Evolutionary conservation across 2,113 vertebrate genomes (phyloP), one percentile per base, ranked within the genome.

Genomic region (human (Homo sapiens)): DNA sequence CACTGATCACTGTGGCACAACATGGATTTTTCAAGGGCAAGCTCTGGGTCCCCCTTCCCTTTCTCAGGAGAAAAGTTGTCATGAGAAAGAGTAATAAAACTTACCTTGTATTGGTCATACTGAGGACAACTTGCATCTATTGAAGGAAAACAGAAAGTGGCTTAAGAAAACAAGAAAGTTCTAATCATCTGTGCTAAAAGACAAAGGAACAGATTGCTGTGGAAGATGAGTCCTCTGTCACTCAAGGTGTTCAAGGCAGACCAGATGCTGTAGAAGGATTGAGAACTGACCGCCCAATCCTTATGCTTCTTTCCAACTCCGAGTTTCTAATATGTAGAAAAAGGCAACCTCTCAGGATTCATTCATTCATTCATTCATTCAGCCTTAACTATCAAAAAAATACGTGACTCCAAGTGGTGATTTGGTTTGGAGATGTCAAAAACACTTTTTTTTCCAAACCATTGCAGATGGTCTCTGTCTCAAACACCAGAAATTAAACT

Each of bases 321-420:
- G 72, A 81, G 45, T 45, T 59, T 78, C 82, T 93, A 72, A 52
- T 8, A 1, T 20, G n/a, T 61, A 76, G 55, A 48, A 94, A 89
- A 84, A 80, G 59, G 38, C 70, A 75, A 3, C 8, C 27, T 91
- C 30, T 43, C 32, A 52, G 40, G 76, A 57, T 84, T 76, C 50
- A 61, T 68, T 30, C 86, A 52, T 68, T 30, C 86, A 52, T 68
- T 30, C 86, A 76, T 78, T 97, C 57, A 70, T 93, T 86, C 73
- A 72, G 35, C 72, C 86, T 59, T 97, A 94, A 61, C 50, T 70
- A 40, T 91, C 87, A 75, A 91, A 96, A 96, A 27, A 91, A 66
- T 50, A 73, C 43, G 50, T 25, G 32, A 45, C 43, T 82, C 55
- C 45, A 86, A 94, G 68, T 40, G 50, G 11, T 64, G 38, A 8